Evolutionary conservation across 2,888 invertebrate genomes (phyloP).

Genomic region (Falcaria lacertinaria): DNA sequence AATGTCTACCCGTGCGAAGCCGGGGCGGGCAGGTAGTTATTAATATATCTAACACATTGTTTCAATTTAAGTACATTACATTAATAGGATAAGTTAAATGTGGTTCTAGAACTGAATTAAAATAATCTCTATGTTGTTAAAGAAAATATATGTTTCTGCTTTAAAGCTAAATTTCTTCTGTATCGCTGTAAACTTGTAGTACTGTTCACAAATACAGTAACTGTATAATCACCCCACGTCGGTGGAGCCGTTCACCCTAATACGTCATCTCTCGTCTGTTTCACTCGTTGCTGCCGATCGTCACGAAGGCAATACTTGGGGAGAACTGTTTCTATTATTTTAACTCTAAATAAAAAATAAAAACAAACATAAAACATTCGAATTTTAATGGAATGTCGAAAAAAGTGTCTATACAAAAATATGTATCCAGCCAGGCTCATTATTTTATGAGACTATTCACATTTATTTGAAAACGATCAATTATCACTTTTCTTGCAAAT

Average conservation of each 20-base stretch:
- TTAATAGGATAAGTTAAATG: no score
- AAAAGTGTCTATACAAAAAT: not conserved
- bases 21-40: no score
- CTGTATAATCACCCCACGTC: slow-evolving; percentile 3
- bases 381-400: not conserved
- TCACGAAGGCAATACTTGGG: slow-evolving; percentile 37
- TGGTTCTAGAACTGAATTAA: no score
- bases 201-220: not conserved
- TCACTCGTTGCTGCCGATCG: slow-evolving; percentile 16
- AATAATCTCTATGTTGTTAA: no score
- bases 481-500: no score
- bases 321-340: slow-evolving; percentile 10
- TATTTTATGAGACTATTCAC: no score
- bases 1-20: no score
- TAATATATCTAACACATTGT: no score
- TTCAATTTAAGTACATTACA: no score
- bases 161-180: not conserved
- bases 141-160: no score
- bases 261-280: slow-evolving; percentile 11
- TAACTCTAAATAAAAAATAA: not conserved
- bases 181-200: not conserved
- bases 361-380: not conserved
- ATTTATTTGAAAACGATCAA: slow-evolving; percentile 1
- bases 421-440: no score
- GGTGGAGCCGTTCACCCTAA: slow-evolving; percentile 12